Base-by-base conservation (phyloP, 2,888 invertebrate genomes). In the Bombyx huttoni region DNA sequence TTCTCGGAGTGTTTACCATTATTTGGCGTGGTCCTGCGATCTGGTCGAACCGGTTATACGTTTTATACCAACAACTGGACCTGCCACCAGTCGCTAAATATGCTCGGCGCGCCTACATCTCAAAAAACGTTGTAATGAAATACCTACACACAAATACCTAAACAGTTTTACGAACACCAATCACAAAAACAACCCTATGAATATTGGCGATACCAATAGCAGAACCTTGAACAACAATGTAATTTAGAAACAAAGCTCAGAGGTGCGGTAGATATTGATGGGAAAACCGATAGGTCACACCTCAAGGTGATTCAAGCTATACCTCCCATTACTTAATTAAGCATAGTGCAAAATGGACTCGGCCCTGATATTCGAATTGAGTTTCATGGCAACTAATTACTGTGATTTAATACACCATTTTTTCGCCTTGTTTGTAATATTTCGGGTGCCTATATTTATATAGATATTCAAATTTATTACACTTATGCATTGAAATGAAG, bases 1-100 rank as follows among this genome's bases (percentile, higher is more conserved):
- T 61, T 60, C 57, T 55, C 56, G 54, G 58, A 62, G 56, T 61
- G 64, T 73, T 72, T 68, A 71, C 69, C 71, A 79, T 79, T 75
- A 79, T 80, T 80, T 75, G 72, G 74, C 71, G 74, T 73, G 73
- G 73, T 73, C 71, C 75, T 69, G 74, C 65, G 76, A 83, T 84
- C 85, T 85, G 73, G 87, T 86, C 77, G 71, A 73, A 87, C 87
- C 87, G 87, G 87, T 87, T 86, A 66, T 64, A 60, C 63, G 78
- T 63, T 72, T 70, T 77, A 78, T 78, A 69, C 78, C 75, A 40
- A 75, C 75, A 75, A 81, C 76, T 81, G 84, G 83, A 83, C 82
- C 81, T 81, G 84, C 83, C 75, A 75, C 79, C 74, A 72, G 73
- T 74, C 73, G 78, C 83, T 78, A 82, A 84, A 82, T 80, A 83